Conservation (phyloP, 2,797 vertebrate genomes). For the Neosilurus mollespiculum region DNA sequence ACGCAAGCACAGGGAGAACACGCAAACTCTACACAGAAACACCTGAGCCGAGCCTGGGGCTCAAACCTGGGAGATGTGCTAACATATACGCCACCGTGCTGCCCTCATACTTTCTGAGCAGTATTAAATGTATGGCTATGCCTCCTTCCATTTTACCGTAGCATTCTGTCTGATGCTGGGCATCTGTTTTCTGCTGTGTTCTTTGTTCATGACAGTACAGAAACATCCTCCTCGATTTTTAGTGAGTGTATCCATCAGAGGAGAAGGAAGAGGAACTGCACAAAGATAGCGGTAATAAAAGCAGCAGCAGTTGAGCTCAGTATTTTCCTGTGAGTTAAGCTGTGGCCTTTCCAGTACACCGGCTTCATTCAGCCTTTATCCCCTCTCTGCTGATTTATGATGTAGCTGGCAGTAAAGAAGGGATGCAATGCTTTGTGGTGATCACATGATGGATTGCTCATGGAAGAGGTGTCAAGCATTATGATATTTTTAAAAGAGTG, state of each 20-base stretch:
- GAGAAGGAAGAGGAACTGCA: conserved; percentile 59
- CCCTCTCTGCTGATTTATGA: conserved; percentile 54
- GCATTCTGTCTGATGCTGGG: conserved; percentile 2
- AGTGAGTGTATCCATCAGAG: conserved; percentile 41
- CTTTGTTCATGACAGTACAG: conserved; percentile 13
- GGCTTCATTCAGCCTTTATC: conserved; percentile 39
- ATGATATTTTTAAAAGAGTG: conserved; percentile 47
- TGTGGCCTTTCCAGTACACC: conserved; percentile 48
- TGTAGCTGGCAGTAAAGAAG: conserved; percentile 48
- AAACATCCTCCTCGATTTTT: conserved; percentile 10
- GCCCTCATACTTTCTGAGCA: background rate
- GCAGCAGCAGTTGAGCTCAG: conserved; percentile 42
- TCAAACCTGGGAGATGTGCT: no score
- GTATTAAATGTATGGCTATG: background rate
- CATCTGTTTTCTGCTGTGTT: background rate
- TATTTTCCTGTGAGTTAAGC: conserved; percentile 57
- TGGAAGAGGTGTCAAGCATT: conserved; percentile 37
- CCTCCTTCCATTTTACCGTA: background rate
- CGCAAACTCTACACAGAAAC: no score
- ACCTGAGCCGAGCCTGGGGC: no score
- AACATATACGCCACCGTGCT: no score
- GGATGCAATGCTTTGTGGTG: conserved; percentile 48
- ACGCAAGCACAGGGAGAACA: no score
- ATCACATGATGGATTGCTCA: conserved; percentile 48
- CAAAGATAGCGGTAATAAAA: conserved; percentile 67